Base-by-base conservation (phyloP, 2,113 vertebrate species). In the Cygnus buccinator region DNA sequence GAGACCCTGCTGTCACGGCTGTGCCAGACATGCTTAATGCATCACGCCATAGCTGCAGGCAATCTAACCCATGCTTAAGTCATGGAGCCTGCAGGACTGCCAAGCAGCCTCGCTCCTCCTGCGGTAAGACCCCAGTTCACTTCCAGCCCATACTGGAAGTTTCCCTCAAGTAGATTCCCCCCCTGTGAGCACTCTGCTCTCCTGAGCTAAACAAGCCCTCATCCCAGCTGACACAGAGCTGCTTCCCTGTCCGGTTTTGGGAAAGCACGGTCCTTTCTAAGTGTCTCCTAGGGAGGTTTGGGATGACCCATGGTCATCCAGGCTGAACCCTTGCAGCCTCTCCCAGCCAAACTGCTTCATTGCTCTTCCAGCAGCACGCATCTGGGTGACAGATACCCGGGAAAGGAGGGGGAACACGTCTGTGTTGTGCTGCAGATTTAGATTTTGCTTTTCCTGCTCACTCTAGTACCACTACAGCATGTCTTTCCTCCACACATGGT, bases 11-110 rank as follows among this genome's bases (percentile, higher is more conserved):
- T 79, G 59, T 29, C 59, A 28, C 1, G 67, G 44, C 21, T 1
- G 33, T 9, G 43, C 18, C 78, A 50, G 52, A 31, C 10, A 50
- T 28, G 33, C 18, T 39, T 44, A 29, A 66, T 10, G 33, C 35
- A 44, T 23, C 66, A 8, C 13, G 33, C 37, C 66, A 16, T 26
- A 39, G 43, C 52, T 73, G 35, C 50, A 71, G 50, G 66, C 67
- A 28, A 2, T 46, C 39, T 61, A 12, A 55, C n/a, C 8, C 4
- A 1, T n/a, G 55, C 10, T 31, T 13, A 2, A 3, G 26, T 16
- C 62, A 9, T 89, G 19, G 70, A 35, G 70, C n/a, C 35, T 67
- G 83, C n/a, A 35, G n/a, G 28, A 41, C 37, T 63, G 37, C 82
- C 84, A 28, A 72, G 63, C 43, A 65, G 59, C 25, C 55, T 68